Evolutionary conservation across 2,888 invertebrate genomes (phyloP), one percentile per base, ranked within the genome.

Genomic region (Eupithecia insigniata): DNA sequence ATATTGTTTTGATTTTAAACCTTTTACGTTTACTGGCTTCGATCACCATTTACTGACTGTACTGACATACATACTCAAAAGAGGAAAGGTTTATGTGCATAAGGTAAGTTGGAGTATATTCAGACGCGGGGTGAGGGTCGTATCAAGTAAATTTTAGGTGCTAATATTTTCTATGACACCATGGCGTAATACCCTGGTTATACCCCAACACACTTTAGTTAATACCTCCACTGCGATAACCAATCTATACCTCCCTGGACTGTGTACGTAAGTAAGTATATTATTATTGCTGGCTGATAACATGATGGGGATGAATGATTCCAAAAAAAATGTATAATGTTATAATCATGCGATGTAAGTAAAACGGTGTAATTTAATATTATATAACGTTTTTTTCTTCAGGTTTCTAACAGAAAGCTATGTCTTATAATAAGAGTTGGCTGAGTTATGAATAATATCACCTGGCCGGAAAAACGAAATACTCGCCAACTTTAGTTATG

Each of bases 401-500:
- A 32, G 8, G 34, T 12, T 10, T 10, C 34, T 61, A 62, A 2
- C n/a, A 18, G 4, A 61, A 18, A 32, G 32, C 6, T 18, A 30
- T 10, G 3, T 32, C 32, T 22, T 34, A 32, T 34, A n/a, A 5
- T n/a, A 62, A 34, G 46, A 51, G 18, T 62, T 62, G 18, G 34
- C 12, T 32, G 12, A 66, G 58, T 66, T 72, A 75, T 75, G 72
- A 70, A 71, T 73, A 51, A 72, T 70, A 61, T 46, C 58, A 51
- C 65, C 65, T 66, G 65, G 69, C 43, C 61, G 46, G 61, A 61
- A 69, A 67, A 71, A 75, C 72, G 73, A 66, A 75, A 75, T 51
- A 67, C 46, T 46, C 39, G 55, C 67, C 30, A 75, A 75, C 69
- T 73, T 75, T 75, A 36, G 64, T 71, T 73, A 73, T 75, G 75